Evolutionary conservation across 1,140 invertebrate genomes (phyloP).

Genomic region (Leptoteleia sp.): DNA sequence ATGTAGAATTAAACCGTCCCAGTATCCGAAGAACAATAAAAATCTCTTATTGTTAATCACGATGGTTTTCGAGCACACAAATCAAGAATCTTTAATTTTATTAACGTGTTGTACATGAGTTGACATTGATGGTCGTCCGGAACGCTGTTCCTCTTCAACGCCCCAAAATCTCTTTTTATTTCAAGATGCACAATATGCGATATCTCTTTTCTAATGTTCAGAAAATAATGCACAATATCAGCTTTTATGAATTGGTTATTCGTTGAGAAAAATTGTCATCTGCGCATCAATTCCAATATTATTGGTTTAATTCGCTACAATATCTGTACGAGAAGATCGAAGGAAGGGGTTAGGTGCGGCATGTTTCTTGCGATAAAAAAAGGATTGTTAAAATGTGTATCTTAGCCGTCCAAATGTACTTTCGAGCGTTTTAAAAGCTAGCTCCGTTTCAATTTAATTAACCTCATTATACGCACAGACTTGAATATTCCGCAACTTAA

Average conservation of each 20-base stretch:
- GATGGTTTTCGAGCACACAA: too few relatives aligned
- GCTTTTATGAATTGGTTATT: slow-evolving; percentile 4
- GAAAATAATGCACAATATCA: background rate
- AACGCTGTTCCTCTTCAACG: too few relatives aligned
- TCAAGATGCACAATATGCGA: too few relatives aligned
- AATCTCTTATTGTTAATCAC: too few relatives aligned
- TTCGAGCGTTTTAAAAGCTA: slow-evolving; percentile 61
- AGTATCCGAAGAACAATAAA: too few relatives aligned
- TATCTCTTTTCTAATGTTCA: too few relatives aligned
- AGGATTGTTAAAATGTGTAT: slow-evolving; percentile 36
- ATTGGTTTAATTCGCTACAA: slow-evolving; percentile 35
- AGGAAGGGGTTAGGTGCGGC: slow-evolving; percentile 7
- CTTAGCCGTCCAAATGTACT: slow-evolving; percentile 36
- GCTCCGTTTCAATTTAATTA: slow-evolving; percentile 66
- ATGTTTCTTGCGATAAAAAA: slow-evolving; percentile 36
- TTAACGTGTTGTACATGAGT: too few relatives aligned
- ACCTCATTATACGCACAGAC: slow-evolving; percentile 63
- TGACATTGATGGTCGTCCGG: too few relatives aligned
- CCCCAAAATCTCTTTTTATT: too few relatives aligned
- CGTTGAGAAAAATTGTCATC: slow-evolving; percentile 15
- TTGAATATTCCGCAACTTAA: slow-evolving; percentile 62
- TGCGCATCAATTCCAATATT: slow-evolving; percentile 21
- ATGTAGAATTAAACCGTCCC: too few relatives aligned
- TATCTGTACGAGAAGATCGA: background rate
- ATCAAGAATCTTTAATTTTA: too few relatives aligned